These are phyloP conservation scores for Heliconius cydno DNA, from an alignment of 2,888 invertebrate species.

Conservation along the genomic window DNA sequence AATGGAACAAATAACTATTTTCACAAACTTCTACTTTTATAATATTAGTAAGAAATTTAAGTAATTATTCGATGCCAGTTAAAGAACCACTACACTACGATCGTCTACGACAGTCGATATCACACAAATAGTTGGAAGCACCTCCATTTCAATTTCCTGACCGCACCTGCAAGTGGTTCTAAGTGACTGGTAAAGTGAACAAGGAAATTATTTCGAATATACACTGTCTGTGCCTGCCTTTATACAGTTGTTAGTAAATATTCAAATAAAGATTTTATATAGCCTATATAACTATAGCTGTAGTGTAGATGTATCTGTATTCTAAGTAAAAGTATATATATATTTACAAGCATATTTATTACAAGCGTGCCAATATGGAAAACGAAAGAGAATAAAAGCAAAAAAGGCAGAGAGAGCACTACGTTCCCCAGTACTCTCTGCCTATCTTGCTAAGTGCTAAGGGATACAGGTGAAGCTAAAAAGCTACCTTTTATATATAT, in stretches of 20 bases:
- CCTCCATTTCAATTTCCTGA: conserved; percentile 23
- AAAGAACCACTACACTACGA: not conserved
- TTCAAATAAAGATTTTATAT: not conserved
- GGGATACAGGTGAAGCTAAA: not conserved
- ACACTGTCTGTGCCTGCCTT: not conserved
- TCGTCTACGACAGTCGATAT: not conserved
- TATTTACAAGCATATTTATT: no score
- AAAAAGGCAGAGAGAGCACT: not conserved
- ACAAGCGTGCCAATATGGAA: no score
- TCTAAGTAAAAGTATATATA: no score
- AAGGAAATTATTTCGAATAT: conserved; percentile 7
- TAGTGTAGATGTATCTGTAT: no score
- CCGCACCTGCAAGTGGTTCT: conserved; percentile 10
- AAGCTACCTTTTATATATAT: not conserved
- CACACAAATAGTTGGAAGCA: conserved; percentile 9
- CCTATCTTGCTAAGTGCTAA: not conserved
- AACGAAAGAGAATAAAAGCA: no score
- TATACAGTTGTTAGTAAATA: not conserved
- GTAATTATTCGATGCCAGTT: not conserved
- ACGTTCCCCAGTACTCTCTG: not conserved
- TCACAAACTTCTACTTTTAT: no score
- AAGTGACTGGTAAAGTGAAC: conserved; percentile 11
- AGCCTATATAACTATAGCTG: no score
- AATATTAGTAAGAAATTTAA: not conserved
- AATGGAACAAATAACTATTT: no score